Evolutionary conservation across 2,797 vertebrate genomes (phyloP).

Genomic region (Streptopelia turtur): DNA sequence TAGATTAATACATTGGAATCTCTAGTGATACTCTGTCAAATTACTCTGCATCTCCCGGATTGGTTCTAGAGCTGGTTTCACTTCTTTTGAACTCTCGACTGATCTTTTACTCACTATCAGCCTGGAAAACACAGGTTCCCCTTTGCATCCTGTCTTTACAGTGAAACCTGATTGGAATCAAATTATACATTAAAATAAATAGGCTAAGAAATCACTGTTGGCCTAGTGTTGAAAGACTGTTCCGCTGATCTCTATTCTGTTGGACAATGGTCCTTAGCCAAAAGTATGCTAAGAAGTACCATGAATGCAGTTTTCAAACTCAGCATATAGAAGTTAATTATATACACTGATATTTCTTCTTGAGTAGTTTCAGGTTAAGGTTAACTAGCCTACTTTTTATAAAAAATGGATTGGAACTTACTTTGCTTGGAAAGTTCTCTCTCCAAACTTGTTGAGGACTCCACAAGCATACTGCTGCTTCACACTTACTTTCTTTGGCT

Average conservation of each 20-base stretch:
- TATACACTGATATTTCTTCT: background rate
- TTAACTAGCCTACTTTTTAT: background rate
- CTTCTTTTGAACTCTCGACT: background rate
- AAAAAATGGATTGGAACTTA: background rate
- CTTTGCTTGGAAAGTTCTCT: constrained; percentile 60
- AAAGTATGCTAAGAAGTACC: background rate
- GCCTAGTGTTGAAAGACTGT: background rate
- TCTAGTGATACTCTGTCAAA: background rate
- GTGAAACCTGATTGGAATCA: background rate
- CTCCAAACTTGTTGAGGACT: background rate
- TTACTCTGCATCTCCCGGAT: background rate
- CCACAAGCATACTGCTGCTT: constrained; percentile 39
- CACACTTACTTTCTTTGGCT: background rate
- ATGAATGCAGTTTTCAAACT: background rate
- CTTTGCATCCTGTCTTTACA: background rate
- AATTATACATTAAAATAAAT: background rate
- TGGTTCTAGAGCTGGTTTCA: background rate
- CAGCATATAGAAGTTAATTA: background rate
- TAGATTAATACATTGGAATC: background rate
- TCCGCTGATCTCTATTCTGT: background rate
- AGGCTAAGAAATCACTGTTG: background rate
- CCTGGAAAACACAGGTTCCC: background rate
- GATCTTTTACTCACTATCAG: background rate
- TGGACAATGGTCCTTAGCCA: background rate
- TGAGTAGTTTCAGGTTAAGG: background rate